These are phyloP conservation scores for Lithobates sylvaticus DNA, from an alignment of 2,797 vertebrate species.

Conservation along the genomic window DNA sequence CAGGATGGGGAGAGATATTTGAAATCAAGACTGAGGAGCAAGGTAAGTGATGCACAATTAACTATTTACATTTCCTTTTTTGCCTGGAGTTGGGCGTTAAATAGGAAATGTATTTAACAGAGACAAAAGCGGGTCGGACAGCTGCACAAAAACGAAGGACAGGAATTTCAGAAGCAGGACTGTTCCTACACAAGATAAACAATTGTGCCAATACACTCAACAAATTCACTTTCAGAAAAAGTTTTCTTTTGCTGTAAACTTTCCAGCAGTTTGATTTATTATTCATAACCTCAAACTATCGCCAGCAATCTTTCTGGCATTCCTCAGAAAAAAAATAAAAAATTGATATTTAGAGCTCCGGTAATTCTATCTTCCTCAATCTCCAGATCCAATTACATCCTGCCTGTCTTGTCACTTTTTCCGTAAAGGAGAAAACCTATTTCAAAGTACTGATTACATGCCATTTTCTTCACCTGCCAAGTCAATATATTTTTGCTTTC, in stretches of 20 bases:
- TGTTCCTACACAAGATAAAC: too few relatives aligned
- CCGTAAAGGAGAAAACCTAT: constrained; percentile 37
- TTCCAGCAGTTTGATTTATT: constrained; percentile 23
- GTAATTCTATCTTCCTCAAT: constrained; percentile 53
- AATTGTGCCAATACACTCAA: too few relatives aligned
- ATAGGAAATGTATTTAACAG: too few relatives aligned
- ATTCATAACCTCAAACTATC: constrained; percentile 13
- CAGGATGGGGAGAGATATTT: too few relatives aligned
- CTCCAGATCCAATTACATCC: constrained; percentile 56
- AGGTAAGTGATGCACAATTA: too few relatives aligned
- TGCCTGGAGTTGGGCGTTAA: too few relatives aligned
- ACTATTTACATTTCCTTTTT: too few relatives aligned
- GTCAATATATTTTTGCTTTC: constrained; percentile 46
- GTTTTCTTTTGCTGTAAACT: neutral
- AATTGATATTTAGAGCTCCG: constrained; percentile 47
- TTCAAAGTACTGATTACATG: constrained; percentile 57
- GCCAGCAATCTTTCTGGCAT: constrained; percentile 12
- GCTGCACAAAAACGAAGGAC: too few relatives aligned
- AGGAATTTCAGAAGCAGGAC: too few relatives aligned
- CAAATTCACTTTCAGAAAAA: neutral
- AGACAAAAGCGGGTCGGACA: too few relatives aligned
- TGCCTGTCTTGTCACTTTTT: constrained; percentile 57
- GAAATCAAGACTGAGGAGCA: too few relatives aligned
- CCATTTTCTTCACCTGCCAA: constrained; percentile 59
- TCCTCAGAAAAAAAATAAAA: constrained; percentile 14